Evolutionary conservation across 2,113 vertebrate species (phyloP).

Genomic region (Cyprinodon variegatus): DNA sequence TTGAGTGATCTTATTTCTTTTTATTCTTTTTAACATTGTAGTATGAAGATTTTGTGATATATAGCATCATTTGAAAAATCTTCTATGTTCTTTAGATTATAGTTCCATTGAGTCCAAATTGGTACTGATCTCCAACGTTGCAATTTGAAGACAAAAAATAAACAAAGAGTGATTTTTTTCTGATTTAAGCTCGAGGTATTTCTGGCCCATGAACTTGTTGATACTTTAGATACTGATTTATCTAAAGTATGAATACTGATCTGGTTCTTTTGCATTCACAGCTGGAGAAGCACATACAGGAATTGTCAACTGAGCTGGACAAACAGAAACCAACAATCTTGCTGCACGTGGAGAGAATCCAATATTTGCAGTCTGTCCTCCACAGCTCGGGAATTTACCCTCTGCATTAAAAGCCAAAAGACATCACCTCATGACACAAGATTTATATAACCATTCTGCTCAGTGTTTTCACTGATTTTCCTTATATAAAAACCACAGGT

Average conservation of each 20-base stretch:
- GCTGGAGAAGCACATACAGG: constrained; percentile 82
- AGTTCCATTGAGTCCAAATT: neutral
- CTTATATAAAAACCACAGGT: neutral
- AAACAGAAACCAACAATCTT: constrained; percentile 68
- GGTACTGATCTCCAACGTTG: neutral
- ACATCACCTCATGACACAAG: constrained; percentile 20
- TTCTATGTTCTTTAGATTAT: neutral
- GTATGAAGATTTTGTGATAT: neutral
- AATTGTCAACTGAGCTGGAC: constrained; percentile 70
- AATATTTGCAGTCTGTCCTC: constrained; percentile 74
- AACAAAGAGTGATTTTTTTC: too few relatives aligned
- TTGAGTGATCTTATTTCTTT: neutral
- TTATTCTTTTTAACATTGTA: neutral
- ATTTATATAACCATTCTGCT: neutral
- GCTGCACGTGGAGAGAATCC: constrained; percentile 78
- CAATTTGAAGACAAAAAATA: neutral
- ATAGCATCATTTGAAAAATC: neutral
- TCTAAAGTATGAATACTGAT: too few relatives aligned
- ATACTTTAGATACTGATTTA: too few relatives aligned
- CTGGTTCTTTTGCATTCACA: constrained; percentile 53
- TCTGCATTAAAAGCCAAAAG: constrained; percentile 1
- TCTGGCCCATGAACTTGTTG: neutral
- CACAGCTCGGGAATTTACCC: constrained; percentile 10
- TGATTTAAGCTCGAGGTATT: neutral
- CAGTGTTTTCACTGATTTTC: neutral